Evolutionary conservation across 2,113 vertebrate species (phyloP), one percentile per base, ranked within the genome.

Genomic region (Halichoeres trimaculatus): DNA sequence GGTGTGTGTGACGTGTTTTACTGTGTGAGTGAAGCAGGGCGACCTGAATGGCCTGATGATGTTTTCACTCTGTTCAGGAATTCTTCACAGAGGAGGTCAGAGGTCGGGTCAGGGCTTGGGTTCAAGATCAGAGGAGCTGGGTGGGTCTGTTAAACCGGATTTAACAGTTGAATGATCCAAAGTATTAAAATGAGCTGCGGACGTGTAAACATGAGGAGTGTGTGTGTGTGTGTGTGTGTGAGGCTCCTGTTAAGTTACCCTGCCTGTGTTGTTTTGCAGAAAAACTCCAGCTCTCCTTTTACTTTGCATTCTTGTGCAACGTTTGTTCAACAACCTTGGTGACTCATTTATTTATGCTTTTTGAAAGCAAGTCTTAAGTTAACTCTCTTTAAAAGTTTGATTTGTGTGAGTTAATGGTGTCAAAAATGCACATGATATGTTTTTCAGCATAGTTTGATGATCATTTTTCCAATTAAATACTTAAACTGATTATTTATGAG

Each of bases 111-210:
- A 47, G 23, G 71, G 74, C 66, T n/a, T 12, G 43, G 48, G 74
- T 30, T 75, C 45, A 59, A 81, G 78, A 50, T 74, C 84, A 66
- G 71, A 10, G 0, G 12, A 74, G 78, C 66, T 14, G 62, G 30
- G 66, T 26, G 34, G 56, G 45, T 69, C 43, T 64, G 56, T 64
- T 74, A 26, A 52, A 61, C 10, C 71, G 17, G 59, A 16, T 86
- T 70, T 82, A 85, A 76, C 41, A 69, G 65, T 63, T 57, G 70
- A 69, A 59, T 38, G 76, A 68, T 53, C 30, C 6, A 52, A 40
- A 51, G 22, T 45, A 17, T 45, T 17, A 16, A 19, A 19, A 19
- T 45, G 43, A 70, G 34, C 41, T 74, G 67, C 43, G n/a, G 66
- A 17, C 40, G 51, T 40, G 38, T 65, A 70, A 60, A 52, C 17